These are phyloP conservation scores for Phaenicophaeus curvirostris DNA, from an alignment of 2,797 vertebrate genomes.

Conservation along the genomic window DNA sequence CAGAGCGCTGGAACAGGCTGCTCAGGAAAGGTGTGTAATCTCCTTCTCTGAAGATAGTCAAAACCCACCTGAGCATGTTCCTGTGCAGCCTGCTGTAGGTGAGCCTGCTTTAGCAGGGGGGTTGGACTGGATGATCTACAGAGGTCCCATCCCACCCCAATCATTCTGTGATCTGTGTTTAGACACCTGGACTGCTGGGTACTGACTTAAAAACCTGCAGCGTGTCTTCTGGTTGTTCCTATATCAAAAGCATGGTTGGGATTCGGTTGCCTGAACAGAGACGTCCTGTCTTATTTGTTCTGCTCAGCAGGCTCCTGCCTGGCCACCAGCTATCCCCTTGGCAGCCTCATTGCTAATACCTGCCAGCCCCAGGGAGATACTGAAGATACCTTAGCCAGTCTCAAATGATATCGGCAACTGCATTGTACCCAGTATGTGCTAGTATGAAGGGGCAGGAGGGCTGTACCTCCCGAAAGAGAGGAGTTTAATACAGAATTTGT, in stretches of 20 bases:
- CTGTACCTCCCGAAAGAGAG: background rate
- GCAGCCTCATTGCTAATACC: background rate
- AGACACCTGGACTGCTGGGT: background rate
- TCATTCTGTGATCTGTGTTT: background rate
- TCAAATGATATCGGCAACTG: background rate
- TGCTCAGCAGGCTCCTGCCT: background rate
- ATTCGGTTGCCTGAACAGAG: background rate
- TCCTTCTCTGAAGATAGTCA: too few relatives aligned
- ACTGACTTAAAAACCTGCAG: background rate
- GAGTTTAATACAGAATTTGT: background rate
- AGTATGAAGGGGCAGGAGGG: background rate
- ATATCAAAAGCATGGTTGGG: background rate
- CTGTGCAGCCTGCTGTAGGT: too few relatives aligned
- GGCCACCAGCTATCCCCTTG: background rate
- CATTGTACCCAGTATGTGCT: background rate
- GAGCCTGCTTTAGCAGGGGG: too few relatives aligned
- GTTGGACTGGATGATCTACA: too few relatives aligned
- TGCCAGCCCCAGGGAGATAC: background rate
- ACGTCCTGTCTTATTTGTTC: background rate
- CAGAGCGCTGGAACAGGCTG: too few relatives aligned
- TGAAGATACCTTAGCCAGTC: rapidly evolving
- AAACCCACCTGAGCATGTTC: too few relatives aligned
- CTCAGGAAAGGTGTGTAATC: too few relatives aligned
- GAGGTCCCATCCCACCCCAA: too few relatives aligned
- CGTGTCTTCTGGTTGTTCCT: background rate